Evolutionary conservation across 1,140 invertebrate genomes (phyloP), one percentile per base, ranked within the genome.

Genomic region (Drosophila dunni): DNA sequence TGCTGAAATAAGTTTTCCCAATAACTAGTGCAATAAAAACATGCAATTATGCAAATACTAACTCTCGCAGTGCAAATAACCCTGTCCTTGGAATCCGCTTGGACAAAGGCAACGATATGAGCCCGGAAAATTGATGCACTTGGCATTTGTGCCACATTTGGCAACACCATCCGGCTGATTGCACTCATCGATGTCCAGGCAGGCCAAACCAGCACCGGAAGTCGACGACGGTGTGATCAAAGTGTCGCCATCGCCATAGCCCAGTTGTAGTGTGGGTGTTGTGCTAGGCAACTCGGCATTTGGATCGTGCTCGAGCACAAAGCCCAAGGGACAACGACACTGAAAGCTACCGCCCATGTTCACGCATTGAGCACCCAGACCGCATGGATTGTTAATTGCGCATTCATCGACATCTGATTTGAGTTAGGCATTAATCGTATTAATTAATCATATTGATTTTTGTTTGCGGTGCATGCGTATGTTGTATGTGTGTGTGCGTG

Each of bases 31-130:
- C 29, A n/a, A 13, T 5, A 42, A 42, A 53, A 29, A 68, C 58
- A 74, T 73, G 62, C 61, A 75, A 36, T 36, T 15, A 51, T 7
- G 50, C 50, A 66, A 66, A 92, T 93, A 95, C 95, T 97, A 95
- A 97, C 97, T 97, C 95, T 97, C 95, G 93, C 97, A 98, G 65
- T 96, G 94, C 38, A 95, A 95, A 92, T 97, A 97, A 36, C 97
- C 97, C 93, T 98, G 97, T 64, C 97, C 97, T 91, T 96, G 96
- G 90, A 96, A 98, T 40, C 96, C 96, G 24, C 95, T 93, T 4
- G 97, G 97, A 91, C 97, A 98, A 81, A 97, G 96, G 88, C 97
- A 98, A 92, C 97, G 97, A 91, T 98, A 98, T 82, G 97, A 97
- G 50, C 97, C 97, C 1, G 97, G 97, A 57, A 98, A 93, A 93